A percentile compares a stretch with the other conserved stretches of the same genome.
Evolutionary conservation across 2,888 invertebrate species (phyloP).

Genomic region (Trichacis sp.): DNA sequence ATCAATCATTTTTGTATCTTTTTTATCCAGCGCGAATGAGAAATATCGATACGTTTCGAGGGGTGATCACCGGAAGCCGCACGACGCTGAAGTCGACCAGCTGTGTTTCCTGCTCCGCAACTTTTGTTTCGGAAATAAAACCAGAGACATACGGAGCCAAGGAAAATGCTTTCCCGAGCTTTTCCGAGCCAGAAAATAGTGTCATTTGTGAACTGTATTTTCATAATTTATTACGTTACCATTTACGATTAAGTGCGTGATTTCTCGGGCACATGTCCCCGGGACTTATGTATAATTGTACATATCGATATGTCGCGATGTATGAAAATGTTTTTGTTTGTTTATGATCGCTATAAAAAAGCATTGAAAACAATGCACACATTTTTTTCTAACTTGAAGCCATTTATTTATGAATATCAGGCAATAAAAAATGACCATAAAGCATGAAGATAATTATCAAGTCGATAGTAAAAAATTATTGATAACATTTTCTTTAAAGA

Average conservation of each 20-base stretch:
- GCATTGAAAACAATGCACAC: too few relatives aligned
- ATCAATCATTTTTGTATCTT: not conserved
- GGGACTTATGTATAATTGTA: not conserved
- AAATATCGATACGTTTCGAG: not conserved
- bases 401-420: too few relatives aligned
- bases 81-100: not conserved
- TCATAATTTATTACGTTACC: not conserved
- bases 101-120: not conserved
- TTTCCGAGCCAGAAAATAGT: constrained; percentile 3
- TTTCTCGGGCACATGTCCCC: not conserved
- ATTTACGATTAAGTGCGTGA: not conserved
- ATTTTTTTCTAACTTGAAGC: too few relatives aligned
- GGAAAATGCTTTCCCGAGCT: not conserved
- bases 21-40: not conserved
- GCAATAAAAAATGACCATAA: too few relatives aligned
- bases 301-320: not conserved
- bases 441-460: too few relatives aligned
- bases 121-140: not conserved
- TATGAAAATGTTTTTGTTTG: constrained; percentile 3
- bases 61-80: not conserved
- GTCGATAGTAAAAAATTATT: too few relatives aligned
- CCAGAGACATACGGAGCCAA: not conserved
- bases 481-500: too few relatives aligned
- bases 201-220: not conserved
- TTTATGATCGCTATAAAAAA: too few relatives aligned